These are phyloP conservation scores for Cephus nigrinus DNA, from an alignment of 2,888 invertebrate species.

Conservation along the genomic window DNA sequence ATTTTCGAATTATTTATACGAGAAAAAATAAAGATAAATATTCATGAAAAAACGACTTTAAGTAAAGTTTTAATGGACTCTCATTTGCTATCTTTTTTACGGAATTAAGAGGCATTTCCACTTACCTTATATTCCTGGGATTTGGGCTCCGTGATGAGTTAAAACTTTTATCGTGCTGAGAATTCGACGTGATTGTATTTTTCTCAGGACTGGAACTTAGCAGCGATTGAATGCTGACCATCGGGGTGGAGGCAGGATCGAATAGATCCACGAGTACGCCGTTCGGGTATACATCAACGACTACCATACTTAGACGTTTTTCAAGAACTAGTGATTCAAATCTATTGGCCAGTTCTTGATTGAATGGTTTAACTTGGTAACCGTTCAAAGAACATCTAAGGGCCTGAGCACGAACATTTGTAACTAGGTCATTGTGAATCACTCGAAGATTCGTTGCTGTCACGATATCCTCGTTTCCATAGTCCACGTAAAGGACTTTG, in stretches of 20 bases:
- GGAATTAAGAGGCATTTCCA: not conserved
- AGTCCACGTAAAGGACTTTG: conserved; percentile 90
- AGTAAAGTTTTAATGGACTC: not conserved
- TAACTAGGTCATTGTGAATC: conserved; percentile 75
- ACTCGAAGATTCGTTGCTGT: conserved; percentile 71
- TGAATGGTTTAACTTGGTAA: conserved; percentile 70
- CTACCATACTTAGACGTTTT: conserved; percentile 71
- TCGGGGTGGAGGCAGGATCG: conserved; percentile 66
- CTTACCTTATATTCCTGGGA: conserved; percentile 6
- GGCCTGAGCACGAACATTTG: conserved; percentile 77
- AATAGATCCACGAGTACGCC: conserved; percentile 74
- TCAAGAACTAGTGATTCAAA: conserved; percentile 79
- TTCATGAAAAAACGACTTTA: not conserved
- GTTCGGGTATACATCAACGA: conserved; percentile 69
- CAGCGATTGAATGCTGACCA: conserved; percentile 40
- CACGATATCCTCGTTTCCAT: conserved; percentile 92
- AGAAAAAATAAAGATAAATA: not conserved
- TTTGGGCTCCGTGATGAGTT: conserved; percentile 10
- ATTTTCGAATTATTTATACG: not conserved
- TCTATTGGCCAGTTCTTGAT: conserved; percentile 71
- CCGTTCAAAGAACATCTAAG: conserved; percentile 81
- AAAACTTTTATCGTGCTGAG: conserved; percentile 13
- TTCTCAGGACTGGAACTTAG: conserved; percentile 12
- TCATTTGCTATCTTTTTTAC: not conserved
- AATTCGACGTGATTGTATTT: conserved; percentile 10